Conservation (phyloP, 2,888 invertebrate species). For the Sarcophaga caerulescens region DNA sequence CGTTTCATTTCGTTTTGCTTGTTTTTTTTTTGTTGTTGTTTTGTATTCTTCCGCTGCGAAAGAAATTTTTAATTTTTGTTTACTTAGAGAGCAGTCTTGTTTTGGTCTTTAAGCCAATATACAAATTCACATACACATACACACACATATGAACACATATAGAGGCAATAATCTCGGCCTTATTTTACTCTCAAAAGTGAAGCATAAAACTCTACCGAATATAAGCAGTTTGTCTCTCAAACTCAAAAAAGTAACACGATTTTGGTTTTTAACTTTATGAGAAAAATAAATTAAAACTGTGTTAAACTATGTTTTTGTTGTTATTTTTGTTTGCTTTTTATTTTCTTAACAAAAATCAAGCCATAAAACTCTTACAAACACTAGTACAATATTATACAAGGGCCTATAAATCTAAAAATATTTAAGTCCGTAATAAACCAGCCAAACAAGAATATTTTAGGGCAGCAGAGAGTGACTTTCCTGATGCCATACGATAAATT, state of each 20-base stretch:
- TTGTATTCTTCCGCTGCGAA: background rate
- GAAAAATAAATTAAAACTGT: slow-evolving; percentile 40
- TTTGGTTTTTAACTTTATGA: slow-evolving; percentile 37
- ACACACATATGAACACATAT: slow-evolving; percentile 29
- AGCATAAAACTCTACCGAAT: background rate
- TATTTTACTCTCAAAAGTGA: slow-evolving; percentile 23
- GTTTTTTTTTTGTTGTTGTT: slow-evolving; percentile 8
- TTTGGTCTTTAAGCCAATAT: slow-evolving; percentile 36
- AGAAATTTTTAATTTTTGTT: slow-evolving; percentile 48
- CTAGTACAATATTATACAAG: background rate
- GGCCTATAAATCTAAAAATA: slow-evolving; percentile 1
- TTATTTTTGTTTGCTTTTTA: background rate
- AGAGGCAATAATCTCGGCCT: slow-evolving; percentile 37
- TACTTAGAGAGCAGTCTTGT: slow-evolving; percentile 43
- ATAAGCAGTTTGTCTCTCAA: slow-evolving; percentile 39
- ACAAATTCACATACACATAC: background rate
- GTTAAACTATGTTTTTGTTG: slow-evolving; percentile 13
- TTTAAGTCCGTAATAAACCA: background rate
- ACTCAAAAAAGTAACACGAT: slow-evolving; percentile 42
- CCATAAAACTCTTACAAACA: slow-evolving; percentile 11
- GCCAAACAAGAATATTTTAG: background rate
- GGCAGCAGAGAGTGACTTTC: background rate
- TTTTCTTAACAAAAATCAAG: slow-evolving; percentile 25
- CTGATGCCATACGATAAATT: background rate
- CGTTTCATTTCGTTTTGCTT: slow-evolving; percentile 20